Conservation (phyloP, 2,888 invertebrate species). For the Yponomeuta plumbellus region DNA sequence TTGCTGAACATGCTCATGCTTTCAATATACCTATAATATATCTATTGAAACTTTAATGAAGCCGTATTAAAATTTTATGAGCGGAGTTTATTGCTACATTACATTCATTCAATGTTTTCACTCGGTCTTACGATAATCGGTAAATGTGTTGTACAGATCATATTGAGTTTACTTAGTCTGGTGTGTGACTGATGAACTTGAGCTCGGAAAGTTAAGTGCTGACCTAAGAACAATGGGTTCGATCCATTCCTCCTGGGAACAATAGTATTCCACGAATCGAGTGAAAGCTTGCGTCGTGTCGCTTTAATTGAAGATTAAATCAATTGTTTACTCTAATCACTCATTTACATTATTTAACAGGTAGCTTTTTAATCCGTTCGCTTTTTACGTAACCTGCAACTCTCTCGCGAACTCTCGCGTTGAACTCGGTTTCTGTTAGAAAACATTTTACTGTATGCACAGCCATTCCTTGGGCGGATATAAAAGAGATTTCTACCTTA, state of each 20-base stretch:
- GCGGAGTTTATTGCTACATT: too few species aligned
- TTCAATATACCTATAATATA: too few species aligned
- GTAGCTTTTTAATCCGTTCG: not conserved
- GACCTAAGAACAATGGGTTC: slow-evolving; percentile 3
- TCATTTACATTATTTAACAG: not conserved
- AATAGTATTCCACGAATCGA: slow-evolving; percentile 15
- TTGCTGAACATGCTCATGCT: too few species aligned
- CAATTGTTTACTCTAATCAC: slow-evolving; percentile 17
- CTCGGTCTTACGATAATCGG: not conserved
- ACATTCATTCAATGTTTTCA: not conserved
- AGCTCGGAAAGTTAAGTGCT: not conserved
- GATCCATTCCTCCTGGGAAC: not conserved
- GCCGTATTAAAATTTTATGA: too few species aligned
- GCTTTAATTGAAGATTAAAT: slow-evolving; percentile 14
- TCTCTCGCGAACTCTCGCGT: not conserved
- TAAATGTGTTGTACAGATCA: slow-evolving; percentile 2
- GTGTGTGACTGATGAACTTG: not conserved
- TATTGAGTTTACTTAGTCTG: not conserved
- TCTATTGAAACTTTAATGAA: too few species aligned
- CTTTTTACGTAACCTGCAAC: not conserved
- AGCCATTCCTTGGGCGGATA: not conserved
- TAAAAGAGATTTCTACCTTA: not conserved
- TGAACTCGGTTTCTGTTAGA: not conserved
- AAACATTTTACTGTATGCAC: not conserved
- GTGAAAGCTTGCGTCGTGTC: slow-evolving; percentile 20